Evolutionary conservation across 2,113 vertebrate species (phyloP), one percentile per base, ranked within the genome.

Genomic region (Bubo scandiacus): DNA sequence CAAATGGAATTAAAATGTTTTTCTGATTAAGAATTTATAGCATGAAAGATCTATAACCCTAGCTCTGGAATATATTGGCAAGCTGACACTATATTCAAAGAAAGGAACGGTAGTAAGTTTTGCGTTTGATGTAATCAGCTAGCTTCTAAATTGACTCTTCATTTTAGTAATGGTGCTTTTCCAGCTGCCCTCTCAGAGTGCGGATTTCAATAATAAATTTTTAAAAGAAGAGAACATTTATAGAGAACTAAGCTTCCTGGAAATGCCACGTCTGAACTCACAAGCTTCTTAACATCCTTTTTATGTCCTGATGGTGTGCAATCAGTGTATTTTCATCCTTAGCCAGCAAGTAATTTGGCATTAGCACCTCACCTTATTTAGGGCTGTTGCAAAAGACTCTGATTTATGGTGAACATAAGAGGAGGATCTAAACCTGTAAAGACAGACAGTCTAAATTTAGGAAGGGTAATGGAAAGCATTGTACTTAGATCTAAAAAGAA

Each of bases 211-310:
- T 59, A 91, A 88, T 43, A 66, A 92, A 45, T 45, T 75, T 15
- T 8, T 4, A 9, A 5, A 49, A 45, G 36, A 47, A 34, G 7
- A 4, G 5, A 18, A 84, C 40, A 40, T 78, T 77, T 81, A 36
- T 72, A 86, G 67, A 91, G n/a, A 82, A 63, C 68, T 89, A 90
- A 91, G 86, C 92, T 94, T 88, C 84, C 86, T 95, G 74, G 42
- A 94, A 91, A 94, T 73, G 66, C 74, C 86, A 94, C 67, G 71
- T 81, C 86, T 77, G 54, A 90, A 94, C 52, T 74, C 59, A 61
- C 68, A 95, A 96, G 73, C 93, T 82, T 91, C 94, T 95, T 96
- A 94, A 81, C 52, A 73, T 59, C 45, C 90, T 81, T 95, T 97
- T 93, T 86, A 81, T 95, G 96, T 47, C 91, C 80, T 86, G 68